Percentiles rank a stretch among this genome's conserved stretches.
Conservation (phyloP, 2,113 vertebrate species). For the Zingel zingel region DNA sequence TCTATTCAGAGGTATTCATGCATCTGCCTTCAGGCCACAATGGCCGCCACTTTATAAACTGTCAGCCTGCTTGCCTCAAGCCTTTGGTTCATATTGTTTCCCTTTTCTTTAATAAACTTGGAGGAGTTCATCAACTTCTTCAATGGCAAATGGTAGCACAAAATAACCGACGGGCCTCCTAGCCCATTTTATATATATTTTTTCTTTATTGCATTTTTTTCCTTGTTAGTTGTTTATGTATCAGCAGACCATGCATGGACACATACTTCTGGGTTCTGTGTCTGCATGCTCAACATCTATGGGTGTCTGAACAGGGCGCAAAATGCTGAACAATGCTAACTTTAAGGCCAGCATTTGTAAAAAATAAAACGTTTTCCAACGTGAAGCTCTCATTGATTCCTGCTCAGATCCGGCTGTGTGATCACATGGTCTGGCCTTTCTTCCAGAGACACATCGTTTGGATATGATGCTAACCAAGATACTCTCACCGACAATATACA, state of each 20-base stretch:
- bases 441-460: background rate
- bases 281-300: conserved; percentile 20
- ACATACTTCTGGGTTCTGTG: conserved; percentile 17
- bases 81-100: conserved; percentile 91
- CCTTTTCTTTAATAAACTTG: conserved; percentile 96
- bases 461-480: background rate
- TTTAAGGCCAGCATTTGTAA: background rate
- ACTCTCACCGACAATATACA: background rate
- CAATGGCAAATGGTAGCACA: conserved; percentile 88
- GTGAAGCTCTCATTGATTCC: background rate
- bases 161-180: conserved; percentile 85
- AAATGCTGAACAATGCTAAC: background rate
- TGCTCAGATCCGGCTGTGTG: background rate
- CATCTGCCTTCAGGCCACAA: conserved; percentile 92
- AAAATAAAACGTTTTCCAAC: background rate
- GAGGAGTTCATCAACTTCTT: conserved; percentile 98
- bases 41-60: conserved; percentile 93
- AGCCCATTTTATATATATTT: conserved; percentile 12
- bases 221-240: conserved; percentile 57
- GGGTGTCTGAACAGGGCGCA: background rate
- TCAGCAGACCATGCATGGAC: conserved; percentile 37
- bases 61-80: conserved; percentile 90
- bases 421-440: background rate
- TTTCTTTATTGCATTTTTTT: conserved; percentile 36
- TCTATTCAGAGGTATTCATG: conserved; percentile 98